A percentile compares a stretch with the other conserved stretches of the same genome.
Evolutionary conservation across 2,888 invertebrate species (phyloP).

Genomic region (Diaphora mendica): DNA sequence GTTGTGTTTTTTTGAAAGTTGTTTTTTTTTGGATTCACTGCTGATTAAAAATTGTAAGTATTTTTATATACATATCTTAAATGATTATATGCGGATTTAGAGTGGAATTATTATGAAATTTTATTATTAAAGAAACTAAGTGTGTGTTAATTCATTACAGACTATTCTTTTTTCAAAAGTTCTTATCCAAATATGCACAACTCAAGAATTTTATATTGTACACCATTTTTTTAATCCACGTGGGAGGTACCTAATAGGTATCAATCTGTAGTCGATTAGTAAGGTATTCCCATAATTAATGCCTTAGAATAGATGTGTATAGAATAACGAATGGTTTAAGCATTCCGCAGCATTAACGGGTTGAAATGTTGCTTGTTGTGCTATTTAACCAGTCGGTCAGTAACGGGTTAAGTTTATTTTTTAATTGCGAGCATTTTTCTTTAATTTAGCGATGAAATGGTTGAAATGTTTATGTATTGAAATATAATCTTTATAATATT

Average conservation of each 20-base stretch:
- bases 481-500: too few relatives aligned
- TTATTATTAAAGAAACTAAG: neutral
- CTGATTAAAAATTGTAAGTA: slow-evolving; percentile 33
- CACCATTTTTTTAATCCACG: slow-evolving; percentile 4
- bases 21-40: slow-evolving; percentile 30
- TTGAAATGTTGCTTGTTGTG: slow-evolving; percentile 6
- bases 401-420: neutral
- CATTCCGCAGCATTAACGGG: slow-evolving; percentile 11
- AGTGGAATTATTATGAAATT: neutral
- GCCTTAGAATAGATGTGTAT: slow-evolving; percentile 10
- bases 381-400: neutral
- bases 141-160: neutral
- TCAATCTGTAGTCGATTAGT: slow-evolving; percentile 11
- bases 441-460: neutral
- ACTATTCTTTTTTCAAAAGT: neutral
- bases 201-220: neutral
- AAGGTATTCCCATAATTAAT: slow-evolving; percentile 19
- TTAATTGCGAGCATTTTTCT: neutral
- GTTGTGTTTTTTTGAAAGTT: slow-evolving; percentile 25
- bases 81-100: neutral
- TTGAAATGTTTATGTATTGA: too few relatives aligned
- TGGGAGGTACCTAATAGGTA: slow-evolving; percentile 19
- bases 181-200: neutral
- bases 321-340: slow-evolving; percentile 16
- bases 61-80: neutral